Base-by-base conservation (phyloP, 1,140 invertebrate species). In the Dreissena polymorpha region DNA sequence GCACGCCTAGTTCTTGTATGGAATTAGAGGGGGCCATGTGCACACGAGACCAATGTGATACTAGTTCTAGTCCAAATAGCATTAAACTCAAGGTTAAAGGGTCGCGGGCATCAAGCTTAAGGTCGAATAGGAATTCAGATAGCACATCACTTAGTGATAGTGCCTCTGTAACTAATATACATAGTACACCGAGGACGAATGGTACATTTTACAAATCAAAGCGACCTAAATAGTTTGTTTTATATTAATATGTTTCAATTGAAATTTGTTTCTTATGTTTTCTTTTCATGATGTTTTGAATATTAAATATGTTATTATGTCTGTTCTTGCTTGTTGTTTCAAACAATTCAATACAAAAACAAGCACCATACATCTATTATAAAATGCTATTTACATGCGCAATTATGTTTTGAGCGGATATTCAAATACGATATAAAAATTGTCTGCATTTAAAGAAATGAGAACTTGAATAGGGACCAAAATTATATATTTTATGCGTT, bases 101-200 rank as follows among this genome's bases (percentile, higher is more conserved):
- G 57, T 60, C 57, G 21, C 53, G 69, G 18, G 74, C 79, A 21
- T 60, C 79, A 13, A 74, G 79, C 21, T 27, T 72, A 57, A 57
- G 79, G 53, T 82, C 79, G 14, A 82, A 65, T 57, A 73, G n/a
- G 23, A 73, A 82, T 29, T 73, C 79, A 2, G 79, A 82, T 10
- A 74, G 70, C 29, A 82, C 79, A 14, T 82, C 71, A 49, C 64
- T 82, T 29, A 82, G 70, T 25, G 79, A 72, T 23, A 65, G 65
- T 81, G 50, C 67, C n/a, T 73, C 70, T 21, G 60, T 64, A 27
- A 49, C 70, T 68, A 73, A 50, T 72, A 67, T 55, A 23, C 51
- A 65, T n/a, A 67, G 23, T 27, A 29, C 74, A n/a, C 79, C 71
- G 10, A 73, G 71, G 49, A 82, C 79, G 27, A 82, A 82, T 68